Percentiles rank a stretch among this genome's conserved stretches.
Evolutionary conservation across 2,113 vertebrate genomes (phyloP).

Genomic region (Nicator chloris): DNA sequence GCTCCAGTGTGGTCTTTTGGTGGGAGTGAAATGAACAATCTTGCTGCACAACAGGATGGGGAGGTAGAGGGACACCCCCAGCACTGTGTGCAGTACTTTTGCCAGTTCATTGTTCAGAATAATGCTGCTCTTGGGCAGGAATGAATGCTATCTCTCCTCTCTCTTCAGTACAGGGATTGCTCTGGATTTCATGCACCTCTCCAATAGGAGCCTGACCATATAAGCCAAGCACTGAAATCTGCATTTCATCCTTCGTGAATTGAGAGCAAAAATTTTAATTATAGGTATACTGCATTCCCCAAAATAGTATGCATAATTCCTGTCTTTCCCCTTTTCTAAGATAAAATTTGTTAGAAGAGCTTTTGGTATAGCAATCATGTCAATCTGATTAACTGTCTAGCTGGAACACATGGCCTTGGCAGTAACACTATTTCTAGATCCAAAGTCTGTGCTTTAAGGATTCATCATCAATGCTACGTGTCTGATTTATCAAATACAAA

Average conservation of each 20-base stretch:
- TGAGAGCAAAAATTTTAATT: neutral
- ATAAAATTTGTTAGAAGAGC: neutral
- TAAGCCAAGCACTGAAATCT: neutral
- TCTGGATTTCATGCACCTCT: neutral
- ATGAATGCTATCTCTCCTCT: neutral
- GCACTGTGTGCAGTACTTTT: neutral
- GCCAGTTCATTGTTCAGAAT: constrained; percentile 3
- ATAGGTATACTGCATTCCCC: neutral
- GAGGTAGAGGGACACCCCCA: neutral
- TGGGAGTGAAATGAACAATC: neutral
- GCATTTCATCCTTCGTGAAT: neutral
- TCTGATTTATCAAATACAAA: constrained; percentile 39
- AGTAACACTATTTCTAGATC: neutral
- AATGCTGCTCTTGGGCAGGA: neutral
- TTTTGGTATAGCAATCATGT: constrained; percentile 56
- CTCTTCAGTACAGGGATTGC: neutral
- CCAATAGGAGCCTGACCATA: neutral
- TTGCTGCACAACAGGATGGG: neutral
- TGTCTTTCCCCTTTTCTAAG: neutral
- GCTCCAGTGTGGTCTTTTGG: constrained; percentile 20
- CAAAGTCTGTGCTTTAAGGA: constrained; percentile 9
- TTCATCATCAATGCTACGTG: neutral
- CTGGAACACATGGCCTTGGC: constrained; percentile 28
- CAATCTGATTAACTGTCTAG: neutral
- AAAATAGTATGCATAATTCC: neutral